A percentile compares a stretch with the other conserved stretches of the same genome.
These are phyloP conservation scores for Perca flavescens DNA, from an alignment of 2,113 vertebrate species.

Conservation along the genomic window DNA sequence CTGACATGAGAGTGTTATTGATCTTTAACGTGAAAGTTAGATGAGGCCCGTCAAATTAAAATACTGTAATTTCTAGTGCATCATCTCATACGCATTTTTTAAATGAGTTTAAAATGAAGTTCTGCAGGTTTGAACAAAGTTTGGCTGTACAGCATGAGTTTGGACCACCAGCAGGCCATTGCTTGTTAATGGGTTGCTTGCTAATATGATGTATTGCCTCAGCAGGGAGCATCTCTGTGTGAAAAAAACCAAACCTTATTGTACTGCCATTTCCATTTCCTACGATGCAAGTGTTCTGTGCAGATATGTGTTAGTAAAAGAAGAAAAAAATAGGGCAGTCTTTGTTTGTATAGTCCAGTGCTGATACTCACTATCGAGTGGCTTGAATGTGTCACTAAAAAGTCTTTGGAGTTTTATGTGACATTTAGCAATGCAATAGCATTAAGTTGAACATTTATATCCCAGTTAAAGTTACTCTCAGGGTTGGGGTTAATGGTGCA, in stretches of 20 bases:
- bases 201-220: constrained; percentile 34
- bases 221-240: constrained; percentile 21
- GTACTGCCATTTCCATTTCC: constrained; percentile 31
- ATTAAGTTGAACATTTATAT: background rate
- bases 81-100: constrained; percentile 20
- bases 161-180: background rate
- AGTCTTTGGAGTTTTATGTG: background rate
- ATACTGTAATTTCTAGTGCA: background rate
- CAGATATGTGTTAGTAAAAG: background rate
- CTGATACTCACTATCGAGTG: background rate
- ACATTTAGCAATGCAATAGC: background rate
- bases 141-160: constrained; percentile 31
- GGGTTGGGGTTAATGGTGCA: background rate
- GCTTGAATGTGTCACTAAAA: background rate
- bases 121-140: constrained; percentile 28
- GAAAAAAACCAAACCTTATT: constrained; percentile 35
- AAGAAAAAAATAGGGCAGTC: background rate
- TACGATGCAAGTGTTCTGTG: background rate
- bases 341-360: background rate
- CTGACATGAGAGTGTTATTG: background rate
- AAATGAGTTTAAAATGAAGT: constrained; percentile 27
- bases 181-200: constrained; percentile 33
- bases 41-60: background rate
- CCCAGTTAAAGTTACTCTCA: background rate
- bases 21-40: background rate